These are phyloP conservation scores for Enteromius argenteus DNA, from an alignment of 2,797 vertebrate genomes.

Conservation along the genomic window DNA sequence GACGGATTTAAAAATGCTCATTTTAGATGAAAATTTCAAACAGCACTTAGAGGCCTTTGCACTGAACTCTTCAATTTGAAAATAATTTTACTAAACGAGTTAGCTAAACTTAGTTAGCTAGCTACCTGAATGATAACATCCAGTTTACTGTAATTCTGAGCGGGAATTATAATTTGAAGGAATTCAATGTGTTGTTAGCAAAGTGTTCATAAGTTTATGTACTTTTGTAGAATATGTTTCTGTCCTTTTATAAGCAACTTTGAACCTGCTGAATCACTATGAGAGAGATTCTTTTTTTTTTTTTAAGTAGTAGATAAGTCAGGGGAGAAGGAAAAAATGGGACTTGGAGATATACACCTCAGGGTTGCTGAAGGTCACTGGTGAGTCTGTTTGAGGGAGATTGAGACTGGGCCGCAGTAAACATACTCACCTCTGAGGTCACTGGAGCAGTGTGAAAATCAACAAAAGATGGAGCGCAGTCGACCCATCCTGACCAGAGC, in stretches of 20 bases:
- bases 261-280: background rate
- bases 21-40: background rate
- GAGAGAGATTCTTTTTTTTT: background rate
- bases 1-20: no score
- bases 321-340: background rate
- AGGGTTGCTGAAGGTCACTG: conserved; percentile 9
- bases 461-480: conserved; percentile 6
- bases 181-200: background rate
- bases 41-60: background rate
- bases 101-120: background rate
- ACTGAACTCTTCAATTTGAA: background rate
- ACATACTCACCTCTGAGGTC: conserved; percentile 38
- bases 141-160: background rate
- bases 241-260: background rate
- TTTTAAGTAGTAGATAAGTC: background rate
- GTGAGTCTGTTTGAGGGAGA: conserved; percentile 31
- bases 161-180: background rate
- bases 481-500: conserved; percentile 25
- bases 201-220: background rate
- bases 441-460: conserved; percentile 34
- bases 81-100: background rate
- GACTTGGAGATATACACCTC: conserved; percentile 7
- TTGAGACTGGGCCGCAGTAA: conserved; percentile 6
- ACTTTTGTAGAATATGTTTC: background rate
- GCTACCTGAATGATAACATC: background rate